Conservation (phyloP, 2,888 invertebrate species). For the Tenthredo notha region DNA sequence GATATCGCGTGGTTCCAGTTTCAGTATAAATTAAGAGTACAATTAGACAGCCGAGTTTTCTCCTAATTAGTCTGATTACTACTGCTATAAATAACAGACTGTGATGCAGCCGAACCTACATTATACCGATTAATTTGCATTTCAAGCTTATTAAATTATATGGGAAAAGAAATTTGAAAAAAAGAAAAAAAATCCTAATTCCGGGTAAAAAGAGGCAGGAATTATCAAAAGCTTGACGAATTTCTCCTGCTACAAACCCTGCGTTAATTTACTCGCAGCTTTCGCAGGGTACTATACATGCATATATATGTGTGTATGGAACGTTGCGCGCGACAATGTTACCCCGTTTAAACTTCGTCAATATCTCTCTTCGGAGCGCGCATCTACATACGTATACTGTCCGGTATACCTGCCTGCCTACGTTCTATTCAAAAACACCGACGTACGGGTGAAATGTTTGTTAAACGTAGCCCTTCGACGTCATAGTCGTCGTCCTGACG, state of each 20-base stretch:
- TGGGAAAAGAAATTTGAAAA: too few relatives aligned
- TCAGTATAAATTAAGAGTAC: not conserved
- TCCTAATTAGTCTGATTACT: not conserved
- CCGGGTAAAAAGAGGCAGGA: too few relatives aligned
- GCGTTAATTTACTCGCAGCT: not conserved
- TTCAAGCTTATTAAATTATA: not conserved
- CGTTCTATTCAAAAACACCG: constrained; percentile 39
- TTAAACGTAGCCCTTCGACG: constrained; percentile 17
- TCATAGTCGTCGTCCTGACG: not conserved
- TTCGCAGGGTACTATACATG: too few relatives aligned
- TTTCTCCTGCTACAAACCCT: not conserved
- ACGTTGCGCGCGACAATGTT: constrained; percentile 10
- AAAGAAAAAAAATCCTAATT: too few relatives aligned
- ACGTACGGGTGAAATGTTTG: constrained; percentile 28
- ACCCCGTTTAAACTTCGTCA: constrained; percentile 23
- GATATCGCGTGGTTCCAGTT: not conserved
- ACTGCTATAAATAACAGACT: not conserved
- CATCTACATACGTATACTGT: not conserved
- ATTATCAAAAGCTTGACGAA: not conserved
- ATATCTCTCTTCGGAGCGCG: constrained; percentile 17
- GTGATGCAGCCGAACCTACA: not conserved
- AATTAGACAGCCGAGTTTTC: not conserved
- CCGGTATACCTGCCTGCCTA: not conserved
- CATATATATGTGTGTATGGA: not conserved
- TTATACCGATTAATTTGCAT: not conserved